Base-by-base conservation (phyloP, 2,888 invertebrate species). In the Bombylius discolor region DNA sequence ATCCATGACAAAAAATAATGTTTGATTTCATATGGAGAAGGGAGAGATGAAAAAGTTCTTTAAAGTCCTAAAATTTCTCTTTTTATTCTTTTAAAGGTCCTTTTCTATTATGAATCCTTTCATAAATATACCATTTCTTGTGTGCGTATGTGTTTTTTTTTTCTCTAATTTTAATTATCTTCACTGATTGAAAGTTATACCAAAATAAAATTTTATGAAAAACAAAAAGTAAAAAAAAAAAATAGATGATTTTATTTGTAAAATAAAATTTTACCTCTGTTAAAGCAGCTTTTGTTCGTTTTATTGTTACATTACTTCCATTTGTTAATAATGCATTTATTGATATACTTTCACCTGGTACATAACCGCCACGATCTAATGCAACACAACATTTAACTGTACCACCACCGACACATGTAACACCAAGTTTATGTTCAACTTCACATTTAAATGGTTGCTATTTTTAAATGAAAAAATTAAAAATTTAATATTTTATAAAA, bases 341-440 rank as follows among this genome's bases (percentile, higher is more conserved):
- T 64, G 84, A 82, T 71, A 96, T 87, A 68, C 87, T 90, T 76
- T 96, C 94, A 5, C 95, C 96, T 13, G 95, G 93, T 59, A 96
- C 93, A 76, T 92, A 97, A 32, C 95, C 96, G 57, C 92, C 91
- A 68, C 93, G 83, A 76, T 93, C 92, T 61, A 96, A 77, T 60
- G 87, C 80, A 60, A 95, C 90, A 67, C 87, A 81, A 69, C 93
- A 94, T 53, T 86, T 79, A 50, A 96, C 89, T 9, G 87, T 82
- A 51, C 96, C 96, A 49, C 90, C 87, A 62, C 89, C 87, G 62
- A 92, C 85, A 70, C 94, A 94, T 47, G 87, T 87, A 64, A 91
- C 85, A 56, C 93, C 93, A 64, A 94, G 80, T 65, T 85, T 86
- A 76, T 93, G 94, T 70, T 93, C 93, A 63, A 93, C 85, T 75